phyloP scores from a whole-genome alignment of 2,113 vertebrate species.

The Etheostoma spectabile region DNA sequence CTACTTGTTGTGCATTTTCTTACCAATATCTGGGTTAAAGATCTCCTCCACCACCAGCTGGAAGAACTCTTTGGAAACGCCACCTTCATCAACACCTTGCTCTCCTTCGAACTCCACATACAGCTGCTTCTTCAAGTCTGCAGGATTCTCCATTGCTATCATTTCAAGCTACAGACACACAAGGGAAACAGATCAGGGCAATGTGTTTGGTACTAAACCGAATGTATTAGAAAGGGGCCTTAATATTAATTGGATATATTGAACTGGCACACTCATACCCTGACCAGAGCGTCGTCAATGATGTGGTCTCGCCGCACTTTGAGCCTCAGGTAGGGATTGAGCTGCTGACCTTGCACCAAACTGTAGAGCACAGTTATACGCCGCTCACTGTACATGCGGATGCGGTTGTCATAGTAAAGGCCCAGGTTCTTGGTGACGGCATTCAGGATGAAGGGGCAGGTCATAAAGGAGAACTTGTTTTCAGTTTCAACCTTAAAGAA shows the following conservation, averaged over 20 bases:
- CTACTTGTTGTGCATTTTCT: constrained; percentile 31
- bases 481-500: constrained; percentile 99
- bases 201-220: background rate
- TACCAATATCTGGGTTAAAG: constrained; percentile 99
- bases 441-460: constrained; percentile 97
- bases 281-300: constrained; percentile 96
- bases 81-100: constrained; percentile 99
- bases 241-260: too few species aligned
- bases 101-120: constrained; percentile 99
- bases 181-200: background rate
- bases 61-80: constrained; percentile 99
- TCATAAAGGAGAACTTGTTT: constrained; percentile 99
- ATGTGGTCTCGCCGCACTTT: constrained; percentile 98
- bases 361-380: constrained; percentile 99
- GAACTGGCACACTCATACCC: constrained; percentile 86
- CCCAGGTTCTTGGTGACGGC: constrained; percentile 99
- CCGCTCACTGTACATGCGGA: constrained; percentile 99
- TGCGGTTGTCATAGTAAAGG: constrained; percentile 98
- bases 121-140: constrained; percentile 98
- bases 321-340: constrained; percentile 96
- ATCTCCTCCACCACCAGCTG: constrained; percentile 99
- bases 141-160: constrained; percentile 99
- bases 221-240: rapidly evolving
- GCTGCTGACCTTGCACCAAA: constrained; percentile 97
- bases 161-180: constrained; percentile 88